A percentile compares a stretch with the other conserved stretches of the same genome.
Evolutionary conservation across 2,113 vertebrate genomes (phyloP).

Genomic region (Corythaixoides concolor): DNA sequence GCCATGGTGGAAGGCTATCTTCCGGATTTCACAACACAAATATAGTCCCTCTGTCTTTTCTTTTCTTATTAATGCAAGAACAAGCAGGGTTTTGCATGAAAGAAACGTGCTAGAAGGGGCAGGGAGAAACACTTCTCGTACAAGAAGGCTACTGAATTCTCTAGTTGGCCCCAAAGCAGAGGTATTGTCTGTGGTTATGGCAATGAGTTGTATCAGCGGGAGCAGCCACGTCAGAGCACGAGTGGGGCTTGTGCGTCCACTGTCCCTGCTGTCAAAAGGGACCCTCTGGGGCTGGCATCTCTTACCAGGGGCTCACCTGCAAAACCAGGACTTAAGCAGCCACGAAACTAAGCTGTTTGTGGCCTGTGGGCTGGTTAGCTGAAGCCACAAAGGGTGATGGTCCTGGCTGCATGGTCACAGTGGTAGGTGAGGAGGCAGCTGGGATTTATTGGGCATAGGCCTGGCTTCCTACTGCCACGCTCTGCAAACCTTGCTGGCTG

Average conservation of each 20-base stretch:
- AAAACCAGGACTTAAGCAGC: not conserved
- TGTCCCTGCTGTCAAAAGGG: not conserved
- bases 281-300: not conserved
- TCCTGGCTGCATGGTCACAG: not conserved
- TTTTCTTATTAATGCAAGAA: not conserved
- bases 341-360: not conserved
- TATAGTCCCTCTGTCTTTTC: not conserved
- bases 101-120: accelerated
- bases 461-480: not conserved
- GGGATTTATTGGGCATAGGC: not conserved
- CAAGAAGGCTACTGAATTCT: not conserved
- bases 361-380: not conserved
- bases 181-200: not conserved
- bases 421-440: not conserved
- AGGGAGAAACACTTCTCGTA: not conserved
- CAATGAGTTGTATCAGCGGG: too few species aligned
- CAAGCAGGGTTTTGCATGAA: not conserved
- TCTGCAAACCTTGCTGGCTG: not conserved
- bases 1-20: not conserved
- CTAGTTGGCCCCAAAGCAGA: not conserved
- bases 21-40: not conserved
- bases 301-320: not conserved
- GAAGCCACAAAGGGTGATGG: not conserved
- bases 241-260: not conserved
- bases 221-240: accelerated